Evolutionary conservation across 2,797 vertebrate species (phyloP).

Genomic region (Hippocampus kuda): DNA sequence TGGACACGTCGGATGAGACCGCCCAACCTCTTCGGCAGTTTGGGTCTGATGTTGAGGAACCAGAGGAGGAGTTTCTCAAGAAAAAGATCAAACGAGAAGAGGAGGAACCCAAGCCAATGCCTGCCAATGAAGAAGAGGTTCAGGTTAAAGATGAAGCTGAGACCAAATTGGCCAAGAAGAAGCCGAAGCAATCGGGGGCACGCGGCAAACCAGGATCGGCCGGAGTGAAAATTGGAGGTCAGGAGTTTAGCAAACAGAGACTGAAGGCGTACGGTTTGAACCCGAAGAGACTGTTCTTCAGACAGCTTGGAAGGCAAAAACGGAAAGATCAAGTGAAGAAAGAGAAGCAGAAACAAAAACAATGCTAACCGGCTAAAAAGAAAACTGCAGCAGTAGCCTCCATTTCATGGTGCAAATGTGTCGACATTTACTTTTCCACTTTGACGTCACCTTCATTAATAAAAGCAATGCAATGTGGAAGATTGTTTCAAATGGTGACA

Average conservation of each 20-base stretch:
- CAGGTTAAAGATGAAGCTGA: slow-evolving; percentile 20
- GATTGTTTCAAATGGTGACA: too few relatives aligned
- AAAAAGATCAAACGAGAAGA: slow-evolving; percentile 51
- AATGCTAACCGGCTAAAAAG: background rate
- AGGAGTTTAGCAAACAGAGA: slow-evolving; percentile 74
- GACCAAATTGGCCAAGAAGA: slow-evolving; percentile 45
- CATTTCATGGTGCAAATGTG: background rate
- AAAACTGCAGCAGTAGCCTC: background rate
- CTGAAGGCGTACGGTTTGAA: slow-evolving; percentile 84
- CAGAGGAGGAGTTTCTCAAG: slow-evolving; percentile 46
- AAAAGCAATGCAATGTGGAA: background rate
- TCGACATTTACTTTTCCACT: background rate
- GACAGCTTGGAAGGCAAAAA: slow-evolving; percentile 68
- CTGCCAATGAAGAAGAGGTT: background rate
- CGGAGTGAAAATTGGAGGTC: slow-evolving; percentile 68
- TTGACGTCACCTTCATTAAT: background rate
- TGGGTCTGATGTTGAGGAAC: slow-evolving; percentile 17
- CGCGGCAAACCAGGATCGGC: slow-evolving; percentile 34
- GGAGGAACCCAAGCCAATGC: slow-evolving; percentile 8
- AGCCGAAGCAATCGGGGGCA: slow-evolving; percentile 38
- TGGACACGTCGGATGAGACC: slow-evolving; percentile 9
- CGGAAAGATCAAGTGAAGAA: slow-evolving; percentile 53
- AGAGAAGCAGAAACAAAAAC: slow-evolving; percentile 39
- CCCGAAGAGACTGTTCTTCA: slow-evolving; percentile 76
- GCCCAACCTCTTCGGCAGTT: slow-evolving; percentile 22